Base-by-base conservation (phyloP, 2,797 vertebrate species). In the Enteromius anoplus region DNA sequence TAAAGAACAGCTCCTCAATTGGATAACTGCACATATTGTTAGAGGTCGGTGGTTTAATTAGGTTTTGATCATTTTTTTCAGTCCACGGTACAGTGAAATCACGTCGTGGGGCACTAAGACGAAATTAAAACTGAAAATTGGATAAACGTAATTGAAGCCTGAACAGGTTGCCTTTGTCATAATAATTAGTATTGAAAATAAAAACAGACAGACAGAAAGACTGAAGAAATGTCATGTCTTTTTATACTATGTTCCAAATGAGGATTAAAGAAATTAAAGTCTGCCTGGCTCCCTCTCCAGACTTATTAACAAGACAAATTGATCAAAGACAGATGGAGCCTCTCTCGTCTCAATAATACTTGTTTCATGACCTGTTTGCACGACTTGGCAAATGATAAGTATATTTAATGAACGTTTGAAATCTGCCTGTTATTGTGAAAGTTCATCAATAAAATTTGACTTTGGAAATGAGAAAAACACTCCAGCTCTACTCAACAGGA, bases 221-320 rank as follows among this genome's bases (percentile, higher is more conserved):
- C 34, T 21, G 64, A 89, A 81, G 87, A 91, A 84, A 88, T 89
- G 85, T 85, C 85, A 88, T 87, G 85, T 88, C 83, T 82, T 89
- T 86, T 91, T 37, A 87, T 88, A 91, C 87, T 88, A 88, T 93
- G 90, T 92, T 93, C 91, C 88, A 90, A 85, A 88, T 87, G 85
- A 85, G 91, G 92, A 93, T 93, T 93, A 90, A 89, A 90, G 85
- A 90, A 91, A 92, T 85, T 88, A 90, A 89, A 93, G 81, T 87
- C 68, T 87, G 86, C 78, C 86, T 84, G 86, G 84, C 86, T 84
- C 79, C 82, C 87, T 90, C 90, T 90, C 85, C 85, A 82, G 85
- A 91, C 89, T 93, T 93, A 93, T 93, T 93, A 93, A 91, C 89
- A 87, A 92, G 89, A 93, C 92, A 92, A 92, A 93, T 89, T 90